Evolutionary conservation across 2,797 vertebrate genomes (phyloP), one percentile per base, ranked within the genome.

Genomic region (Dryobates pubescens): DNA sequence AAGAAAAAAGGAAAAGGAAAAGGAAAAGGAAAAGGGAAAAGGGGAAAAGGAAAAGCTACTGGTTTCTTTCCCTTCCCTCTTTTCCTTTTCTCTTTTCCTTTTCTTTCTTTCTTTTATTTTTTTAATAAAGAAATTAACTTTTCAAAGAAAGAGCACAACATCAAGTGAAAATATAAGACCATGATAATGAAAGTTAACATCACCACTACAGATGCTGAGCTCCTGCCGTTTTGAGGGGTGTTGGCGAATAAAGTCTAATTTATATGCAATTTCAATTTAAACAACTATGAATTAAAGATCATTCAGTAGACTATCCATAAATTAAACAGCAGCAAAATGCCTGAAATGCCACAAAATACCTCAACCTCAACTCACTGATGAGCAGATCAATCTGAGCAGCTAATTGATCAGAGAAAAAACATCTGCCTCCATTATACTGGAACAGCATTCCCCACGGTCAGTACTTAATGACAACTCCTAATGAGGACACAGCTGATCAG

Each of bases 221-320:
- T 89, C 57, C 90, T 93, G 82, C 69, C 9, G 41, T 74, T 95
- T 77, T 34, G n/a, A 90, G 89, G 59, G 36, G 78, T 13, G 3
- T 24, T 65, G 61, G 72, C 81, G 94, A 93, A 92, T 59, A 92
- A 87, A 67, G 74, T 75, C 80, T 90, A 80, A 93, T 95, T 95
- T 91, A 88, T 78, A 93, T 86, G 88, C 92, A 93, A 86, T 86
- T 93, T 94, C 81, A 91, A 92, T 92, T 95, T 95, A 95, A 95
- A 93, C 82, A 87, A 90, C 88, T 86, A 94, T 92, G 88, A 95
- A 96, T 95, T 94, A 95, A 96, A 92, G 86, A 93, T 95, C 75
- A 89, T 92, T 76, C 59, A 54, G 56, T 0, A 86, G 87, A 86
- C 93, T 85, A 86, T 53, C 41, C 5, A 6, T 86, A 94, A 94